Conservation (phyloP, 2,888 invertebrate genomes). For the Tenthredo scrophulariae region DNA sequence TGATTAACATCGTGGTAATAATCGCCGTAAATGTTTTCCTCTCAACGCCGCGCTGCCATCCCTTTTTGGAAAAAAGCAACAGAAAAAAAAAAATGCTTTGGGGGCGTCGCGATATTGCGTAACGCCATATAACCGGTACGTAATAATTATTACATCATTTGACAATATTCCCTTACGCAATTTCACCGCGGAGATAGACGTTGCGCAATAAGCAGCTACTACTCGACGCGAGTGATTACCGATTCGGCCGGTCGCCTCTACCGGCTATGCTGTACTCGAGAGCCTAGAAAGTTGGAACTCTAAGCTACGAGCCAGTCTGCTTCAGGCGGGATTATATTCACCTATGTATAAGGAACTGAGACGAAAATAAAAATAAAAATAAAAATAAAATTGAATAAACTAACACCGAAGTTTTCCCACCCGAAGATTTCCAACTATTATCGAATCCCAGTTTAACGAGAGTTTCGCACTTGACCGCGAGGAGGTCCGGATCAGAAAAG, state of each 20-base stretch:
- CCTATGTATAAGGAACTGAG: neutral
- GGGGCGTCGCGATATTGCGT: neutral
- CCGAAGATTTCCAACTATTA: neutral
- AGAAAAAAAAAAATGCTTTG: neutral
- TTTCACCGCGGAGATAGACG: conserved; percentile 14
- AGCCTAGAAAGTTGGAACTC: conserved; percentile 38
- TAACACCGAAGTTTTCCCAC: neutral
- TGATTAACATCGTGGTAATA: neutral
- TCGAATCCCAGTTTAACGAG: too few species aligned
- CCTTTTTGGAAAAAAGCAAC: neutral
- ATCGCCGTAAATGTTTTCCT: neutral
- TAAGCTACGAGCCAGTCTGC: neutral
- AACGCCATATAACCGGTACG: conserved; percentile 10
- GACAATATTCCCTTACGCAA: conserved; percentile 49
- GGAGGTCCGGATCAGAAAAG: neutral
- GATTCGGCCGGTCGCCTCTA: conserved; percentile 27
- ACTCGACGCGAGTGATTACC: conserved; percentile 33
- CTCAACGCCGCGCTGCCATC: neutral
- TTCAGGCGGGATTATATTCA: neutral
- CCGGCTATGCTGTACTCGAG: neutral
- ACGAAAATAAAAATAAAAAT: neutral
- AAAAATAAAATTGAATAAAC: neutral
- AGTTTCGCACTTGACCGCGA: neutral
- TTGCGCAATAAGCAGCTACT: conserved; percentile 18
- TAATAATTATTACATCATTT: conserved; percentile 52